Conservation (phyloP, 1,140 invertebrate species). For the Drosophila sproati region DNA sequence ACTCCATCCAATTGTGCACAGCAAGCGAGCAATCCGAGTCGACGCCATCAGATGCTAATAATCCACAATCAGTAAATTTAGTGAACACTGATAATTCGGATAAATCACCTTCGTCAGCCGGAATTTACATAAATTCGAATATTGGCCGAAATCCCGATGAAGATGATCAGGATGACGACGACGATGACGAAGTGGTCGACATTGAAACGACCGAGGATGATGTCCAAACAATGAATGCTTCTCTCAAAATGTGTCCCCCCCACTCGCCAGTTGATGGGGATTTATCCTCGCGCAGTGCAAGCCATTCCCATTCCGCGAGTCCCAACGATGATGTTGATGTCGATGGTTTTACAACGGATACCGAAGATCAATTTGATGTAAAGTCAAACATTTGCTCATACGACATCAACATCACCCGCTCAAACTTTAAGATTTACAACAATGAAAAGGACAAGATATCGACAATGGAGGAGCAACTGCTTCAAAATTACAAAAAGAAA, state of each 20-base stretch:
- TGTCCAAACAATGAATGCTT: constrained; percentile 6
- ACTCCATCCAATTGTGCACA: constrained; percentile 21
- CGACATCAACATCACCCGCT: constrained; percentile 35
- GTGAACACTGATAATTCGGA: neutral
- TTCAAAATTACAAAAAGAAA: constrained; percentile 7
- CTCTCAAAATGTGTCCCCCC: constrained; percentile 19
- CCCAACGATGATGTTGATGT: constrained; percentile 64
- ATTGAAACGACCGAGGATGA: constrained; percentile 87
- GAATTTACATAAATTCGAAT: neutral
- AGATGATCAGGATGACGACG: constrained; percentile 85
- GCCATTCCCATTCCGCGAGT: constrained; percentile 35
- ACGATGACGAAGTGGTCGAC: constrained; percentile 87
- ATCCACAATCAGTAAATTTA: constrained; percentile 29
- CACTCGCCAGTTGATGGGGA: constrained; percentile 7
- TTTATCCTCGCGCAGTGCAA: constrained; percentile 31
- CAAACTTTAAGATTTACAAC: constrained; percentile 21
- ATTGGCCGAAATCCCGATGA: neutral
- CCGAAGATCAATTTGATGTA: constrained; percentile 53
- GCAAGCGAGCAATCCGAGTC: constrained; percentile 25
- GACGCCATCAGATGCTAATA: neutral
- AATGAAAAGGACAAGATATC: constrained; percentile 23
- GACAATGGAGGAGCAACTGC: constrained; percentile 15
- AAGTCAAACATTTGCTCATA: constrained; percentile 45
- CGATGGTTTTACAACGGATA: constrained; percentile 59
- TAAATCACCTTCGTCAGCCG: neutral